These are phyloP conservation scores for Zelleria hepariella DNA, from an alignment of 2,888 invertebrate genomes.

Conservation along the genomic window DNA sequence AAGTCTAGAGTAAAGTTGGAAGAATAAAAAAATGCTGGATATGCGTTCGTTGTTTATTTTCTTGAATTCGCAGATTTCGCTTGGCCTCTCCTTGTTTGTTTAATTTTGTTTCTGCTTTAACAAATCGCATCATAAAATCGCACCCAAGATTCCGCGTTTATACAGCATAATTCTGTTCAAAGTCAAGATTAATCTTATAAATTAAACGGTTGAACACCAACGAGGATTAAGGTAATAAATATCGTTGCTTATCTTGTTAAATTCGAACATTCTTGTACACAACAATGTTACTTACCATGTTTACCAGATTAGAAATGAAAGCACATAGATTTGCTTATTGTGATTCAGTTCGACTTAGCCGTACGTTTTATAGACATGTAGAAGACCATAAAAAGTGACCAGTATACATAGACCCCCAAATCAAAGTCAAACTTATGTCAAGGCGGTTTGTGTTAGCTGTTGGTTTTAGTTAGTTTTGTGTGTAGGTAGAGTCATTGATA, in stretches of 20 bases:
- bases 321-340: slow-evolving; percentile 19
- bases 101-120: not conserved
- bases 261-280: not conserved
- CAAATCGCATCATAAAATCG: not conserved
- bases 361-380: slow-evolving; percentile 42
- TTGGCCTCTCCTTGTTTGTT: too few species aligned
- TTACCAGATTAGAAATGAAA: slow-evolving; percentile 15
- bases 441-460: not conserved
- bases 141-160: not conserved
- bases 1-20: too few species aligned
- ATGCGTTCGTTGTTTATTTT: too few species aligned
- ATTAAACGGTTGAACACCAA: not conserved
- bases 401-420: slow-evolving; percentile 11
- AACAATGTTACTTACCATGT: not conserved
- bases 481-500: slow-evolving; percentile 24
- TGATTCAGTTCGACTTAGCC: slow-evolving; percentile 32
- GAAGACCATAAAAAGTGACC: slow-evolving; percentile 32
- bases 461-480: slow-evolving; percentile 10
- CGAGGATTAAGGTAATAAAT: slow-evolving; percentile 2
- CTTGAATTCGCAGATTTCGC: too few species aligned
- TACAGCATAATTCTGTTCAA: not conserved
- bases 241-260: slow-evolving; percentile 1
- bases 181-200: not conserved
- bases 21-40: too few species aligned
- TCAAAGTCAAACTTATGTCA: not conserved